These are phyloP conservation scores for Melanostoma scalare DNA, from an alignment of 2,888 invertebrate genomes.

Conservation along the genomic window DNA sequence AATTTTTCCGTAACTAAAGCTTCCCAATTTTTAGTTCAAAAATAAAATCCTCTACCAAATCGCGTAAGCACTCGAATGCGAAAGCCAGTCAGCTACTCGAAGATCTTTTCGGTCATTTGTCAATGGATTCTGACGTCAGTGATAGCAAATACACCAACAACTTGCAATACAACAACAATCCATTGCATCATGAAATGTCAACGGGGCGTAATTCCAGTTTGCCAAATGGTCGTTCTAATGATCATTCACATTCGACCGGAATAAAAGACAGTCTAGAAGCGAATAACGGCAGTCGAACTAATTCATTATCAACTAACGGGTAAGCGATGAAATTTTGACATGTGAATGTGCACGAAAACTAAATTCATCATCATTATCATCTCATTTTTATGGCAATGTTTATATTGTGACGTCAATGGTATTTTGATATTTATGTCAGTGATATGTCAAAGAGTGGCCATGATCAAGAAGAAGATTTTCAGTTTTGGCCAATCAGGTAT, in stretches of 20 bases:
- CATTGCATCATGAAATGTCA: slow-evolving; percentile 74
- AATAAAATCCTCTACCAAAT: slow-evolving; percentile 80
- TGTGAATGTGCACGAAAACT: slow-evolving; percentile 24
- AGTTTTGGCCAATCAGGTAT: slow-evolving; percentile 82
- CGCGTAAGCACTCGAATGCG: slow-evolving; percentile 78
- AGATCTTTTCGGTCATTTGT: slow-evolving; percentile 81
- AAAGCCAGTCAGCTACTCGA: slow-evolving; percentile 80
- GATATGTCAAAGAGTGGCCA: slow-evolving; percentile 75
- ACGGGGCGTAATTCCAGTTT: slow-evolving; percentile 76
- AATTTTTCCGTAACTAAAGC: not conserved
- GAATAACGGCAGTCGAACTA: slow-evolving; percentile 79
- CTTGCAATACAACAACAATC: slow-evolving; percentile 75
- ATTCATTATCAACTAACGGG: slow-evolving; percentile 79
- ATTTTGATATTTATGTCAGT: slow-evolving; percentile 54
- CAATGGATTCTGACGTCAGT: slow-evolving; percentile 79
- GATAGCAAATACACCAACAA: slow-evolving; percentile 80
- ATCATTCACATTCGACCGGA: slow-evolving; percentile 74
- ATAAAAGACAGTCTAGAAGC: slow-evolving; percentile 76
- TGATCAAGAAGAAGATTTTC: slow-evolving; percentile 79
- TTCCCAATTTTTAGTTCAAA: slow-evolving; percentile 77
- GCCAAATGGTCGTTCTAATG: slow-evolving; percentile 77
- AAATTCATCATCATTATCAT: slow-evolving; percentile 55
- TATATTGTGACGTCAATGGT: slow-evolving; percentile 57
- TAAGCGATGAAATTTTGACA: slow-evolving; percentile 74
- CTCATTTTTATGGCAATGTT: slow-evolving; percentile 31